Evolutionary conservation across 2,888 invertebrate species (phyloP), one percentile per base, ranked within the genome.

Genomic region (Cerastis rubricosa): DNA sequence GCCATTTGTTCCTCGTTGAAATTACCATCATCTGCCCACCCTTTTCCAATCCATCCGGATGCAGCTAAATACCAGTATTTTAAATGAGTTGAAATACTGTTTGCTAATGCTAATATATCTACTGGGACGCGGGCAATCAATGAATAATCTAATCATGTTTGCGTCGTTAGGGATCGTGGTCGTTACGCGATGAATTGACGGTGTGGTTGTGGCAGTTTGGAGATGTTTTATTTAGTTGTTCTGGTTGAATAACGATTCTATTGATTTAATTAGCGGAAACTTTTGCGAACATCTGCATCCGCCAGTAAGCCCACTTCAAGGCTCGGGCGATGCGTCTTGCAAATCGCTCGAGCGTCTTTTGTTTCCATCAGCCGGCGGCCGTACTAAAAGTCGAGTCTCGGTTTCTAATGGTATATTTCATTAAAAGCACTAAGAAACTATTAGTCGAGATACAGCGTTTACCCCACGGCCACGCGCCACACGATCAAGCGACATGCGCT

Each of bases 141-240:
- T 81, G 76, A 72, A 85, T 83, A 72, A 85, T 85, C 67, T 75
- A 81, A 85, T 85, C 65, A 71, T 64, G 57, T 72, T 51, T 47
- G 64, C 76, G 51, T 57, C 29, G 51, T 43, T 76, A 59, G 51
- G 66, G 69, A 65, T 57, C 4, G 22, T 19, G 69, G 57, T 57
- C 69, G 59, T 70, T 82, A 70, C 45, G 69, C 61, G 65, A 80
- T 80, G 79, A 57, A 59, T 49, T 49, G 49, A 51, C 64, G 79
- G 43, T 49, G 11, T 8, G 35, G n/a, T 14, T 75, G 35, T 40
- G 3, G 14, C 49, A 49, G 63, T 59, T 49, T 19, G 47, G 6
- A 40, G 9, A 22, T 74, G 45, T 17, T 68, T 75, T 59, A 64
- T 64, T 29, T 57, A 61, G 45, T 74, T 49, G 17, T 71, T 65